These are phyloP conservation scores for Pionites leucogaster DNA, from an alignment of 2,113 vertebrate species.

Conservation along the genomic window DNA sequence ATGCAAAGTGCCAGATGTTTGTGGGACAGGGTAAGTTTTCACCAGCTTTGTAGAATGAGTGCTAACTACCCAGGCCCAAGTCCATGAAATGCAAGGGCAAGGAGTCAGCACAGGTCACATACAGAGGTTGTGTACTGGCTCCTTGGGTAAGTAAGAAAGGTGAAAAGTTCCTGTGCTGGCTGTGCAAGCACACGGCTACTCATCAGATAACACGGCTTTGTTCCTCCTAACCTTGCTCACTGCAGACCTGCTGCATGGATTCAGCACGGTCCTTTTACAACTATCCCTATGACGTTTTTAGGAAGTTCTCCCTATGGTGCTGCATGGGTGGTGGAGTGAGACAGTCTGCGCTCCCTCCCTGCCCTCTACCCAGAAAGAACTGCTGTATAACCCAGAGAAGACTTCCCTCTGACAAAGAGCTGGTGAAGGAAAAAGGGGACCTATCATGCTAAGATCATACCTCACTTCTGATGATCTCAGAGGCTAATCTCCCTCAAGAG, in stretches of 20 bases:
- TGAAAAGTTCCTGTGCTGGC: not conserved
- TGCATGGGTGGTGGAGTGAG: not conserved
- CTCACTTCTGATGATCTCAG: not conserved
- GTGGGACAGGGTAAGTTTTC: not conserved
- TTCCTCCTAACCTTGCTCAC: not conserved
- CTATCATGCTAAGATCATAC: rapidly evolving
- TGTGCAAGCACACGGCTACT: rapidly evolving
- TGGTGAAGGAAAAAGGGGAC: not conserved
- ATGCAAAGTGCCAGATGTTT: not conserved
- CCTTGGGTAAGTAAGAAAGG: not conserved
- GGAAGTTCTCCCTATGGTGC: not conserved
- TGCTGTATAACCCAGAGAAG: rapidly evolving
- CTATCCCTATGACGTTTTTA: not conserved
- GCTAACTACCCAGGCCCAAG: not conserved
- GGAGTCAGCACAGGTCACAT: not conserved
- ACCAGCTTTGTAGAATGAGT: not conserved
- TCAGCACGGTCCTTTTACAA: not conserved
- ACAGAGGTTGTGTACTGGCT: not conserved
- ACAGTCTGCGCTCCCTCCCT: no score
- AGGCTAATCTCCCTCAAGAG: not conserved
- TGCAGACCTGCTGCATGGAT: not conserved
- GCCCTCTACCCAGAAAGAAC: not conserved
- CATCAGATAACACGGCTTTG: not conserved
- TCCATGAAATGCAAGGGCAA: not conserved
- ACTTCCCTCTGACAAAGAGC: not conserved